These are phyloP conservation scores for Sebastiscus albofasciatus DNA, from an alignment of 2,797 vertebrate species.

Conservation along the genomic window DNA sequence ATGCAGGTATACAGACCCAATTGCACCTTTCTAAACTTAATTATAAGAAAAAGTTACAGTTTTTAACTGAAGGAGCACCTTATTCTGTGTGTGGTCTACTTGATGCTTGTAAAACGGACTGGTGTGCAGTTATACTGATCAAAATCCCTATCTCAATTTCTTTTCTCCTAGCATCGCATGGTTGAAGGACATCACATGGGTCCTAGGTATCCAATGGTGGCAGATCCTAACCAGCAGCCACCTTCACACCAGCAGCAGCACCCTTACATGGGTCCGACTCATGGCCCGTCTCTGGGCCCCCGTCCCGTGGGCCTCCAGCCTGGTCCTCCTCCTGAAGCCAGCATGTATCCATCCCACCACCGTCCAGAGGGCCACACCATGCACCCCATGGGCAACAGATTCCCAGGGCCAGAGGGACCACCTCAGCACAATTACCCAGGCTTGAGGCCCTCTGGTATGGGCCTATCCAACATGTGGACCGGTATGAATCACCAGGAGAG, in stretches of 20 bases:
- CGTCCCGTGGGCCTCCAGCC: conserved; percentile 86
- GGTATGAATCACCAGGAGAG: conserved; percentile 77
- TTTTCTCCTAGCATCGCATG: conserved; percentile 80
- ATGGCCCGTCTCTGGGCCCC: conserved; percentile 85
- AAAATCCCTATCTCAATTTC: not conserved
- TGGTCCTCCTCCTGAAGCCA: conserved; percentile 85
- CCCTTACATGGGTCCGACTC: conserved; percentile 85
- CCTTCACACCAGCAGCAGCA: conserved; percentile 76
- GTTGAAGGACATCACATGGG: conserved; percentile 84
- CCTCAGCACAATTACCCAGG: conserved; percentile 74
- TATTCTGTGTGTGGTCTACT: not conserved
- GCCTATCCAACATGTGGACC: conserved; percentile 74
- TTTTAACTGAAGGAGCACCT: not conserved
- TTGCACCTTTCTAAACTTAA: not conserved
- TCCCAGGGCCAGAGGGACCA: conserved; percentile 71
- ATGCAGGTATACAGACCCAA: conserved; percentile 85
- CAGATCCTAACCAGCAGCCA: conserved; percentile 76
- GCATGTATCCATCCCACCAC: conserved; percentile 84
- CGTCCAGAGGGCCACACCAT: conserved; percentile 80
- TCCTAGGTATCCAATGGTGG: conserved; percentile 80
- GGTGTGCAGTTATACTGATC: not conserved
- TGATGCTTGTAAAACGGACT: not conserved
- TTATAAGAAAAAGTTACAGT: not conserved
- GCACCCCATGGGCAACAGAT: conserved; percentile 73
- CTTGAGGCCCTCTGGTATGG: conserved; percentile 72